Evolutionary conservation across 2,888 invertebrate species (phyloP), one percentile per base, ranked within the genome.

Genomic region (Galerucella nymphaeae): DNA sequence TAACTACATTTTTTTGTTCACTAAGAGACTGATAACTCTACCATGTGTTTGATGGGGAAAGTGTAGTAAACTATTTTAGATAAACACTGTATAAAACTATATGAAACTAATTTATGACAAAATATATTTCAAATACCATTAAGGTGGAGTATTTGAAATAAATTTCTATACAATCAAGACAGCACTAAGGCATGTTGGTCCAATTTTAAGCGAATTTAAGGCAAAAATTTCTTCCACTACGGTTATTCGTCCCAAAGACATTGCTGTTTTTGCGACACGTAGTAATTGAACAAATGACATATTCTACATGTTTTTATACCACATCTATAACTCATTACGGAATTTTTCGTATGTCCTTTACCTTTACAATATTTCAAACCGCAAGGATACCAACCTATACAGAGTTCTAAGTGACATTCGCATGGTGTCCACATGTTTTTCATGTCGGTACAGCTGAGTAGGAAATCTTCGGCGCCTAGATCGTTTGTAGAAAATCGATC

Each of bases 381-480:
- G 86, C 97, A 98, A 0, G 98, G 97, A 87, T 96, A 98, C 97
- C 97, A 98, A 67, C 96, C 96, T 67, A 97, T 93, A 86, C 96
- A 96, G 76, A 93, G 91, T 89, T 96, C 94, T 80, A 96, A 89
- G 70, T 93, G 93, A 85, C 97, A 97, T 67, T 93, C 90, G 85
- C 97, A 97, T 30, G 95, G 93, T 73, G 91, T 90, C 88, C 91
- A 90, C 72, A 90, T 87, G 80, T 92, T 91, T 73, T 91, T 90
- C 66, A 92, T 91, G 66, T 92, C 90, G 53, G 91, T 90, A 83
- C 95, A 95, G 57, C 89, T 88, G 41, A 80, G 63, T 0, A 79
- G 70, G 48, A 65, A 71, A 6, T 76, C 71, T 8, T 85, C 83
- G 74, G 84, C 84, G 74, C 72, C 75, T 66, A 80, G 70, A 64